Evolutionary conservation across 2,797 vertebrate genomes (phyloP), one percentile per base, ranked within the genome.

Genomic region (Chromis chromis): DNA sequence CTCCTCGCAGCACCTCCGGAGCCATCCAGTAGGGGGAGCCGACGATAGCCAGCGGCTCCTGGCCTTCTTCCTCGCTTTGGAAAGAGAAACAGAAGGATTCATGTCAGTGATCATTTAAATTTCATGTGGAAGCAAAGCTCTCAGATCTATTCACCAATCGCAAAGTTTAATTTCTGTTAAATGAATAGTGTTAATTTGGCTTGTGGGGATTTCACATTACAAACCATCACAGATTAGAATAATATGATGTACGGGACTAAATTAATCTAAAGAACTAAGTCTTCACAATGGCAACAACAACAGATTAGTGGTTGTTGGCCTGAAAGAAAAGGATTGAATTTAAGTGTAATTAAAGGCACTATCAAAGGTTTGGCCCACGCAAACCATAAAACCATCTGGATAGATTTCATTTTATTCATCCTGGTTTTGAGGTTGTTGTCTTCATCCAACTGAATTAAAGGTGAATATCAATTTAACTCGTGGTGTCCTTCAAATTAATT

Each of bases 11-110:
- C 70, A 98, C 96, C 80, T 99, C 98, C 0, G 98, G 98, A 8
- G 98, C 98, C 97, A 98, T 99, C 98, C 98, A 99, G 73, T 98
- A 99, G 0, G 97, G 98, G 48, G 98, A 99, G 63, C 98, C 98
- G 16, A 99, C 97, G 5, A 98, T 94, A 0, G 97, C 95, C 89
- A 99, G 85, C 0, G 94, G 96, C 87, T 97, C 94, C 86, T 96
- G 96, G 65, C 94, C 92, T 0, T 90, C 91, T 4, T 93, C 95
- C 50, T 97, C 96, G 4, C 96, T 98, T 89, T 62, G 78, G 71
- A 39, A 31, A 70, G 5, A 46, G 19, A 46, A 46, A 8, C 17
- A 9, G 17, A 9, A 8, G 44, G 6, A 44, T 44, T 46, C 44
- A n/a, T n/a, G 44, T 46, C 33, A 1, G 8, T 2, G 8, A 46